Conservation (phyloP, 2,888 invertebrate genomes). For the Germaria angustata region DNA sequence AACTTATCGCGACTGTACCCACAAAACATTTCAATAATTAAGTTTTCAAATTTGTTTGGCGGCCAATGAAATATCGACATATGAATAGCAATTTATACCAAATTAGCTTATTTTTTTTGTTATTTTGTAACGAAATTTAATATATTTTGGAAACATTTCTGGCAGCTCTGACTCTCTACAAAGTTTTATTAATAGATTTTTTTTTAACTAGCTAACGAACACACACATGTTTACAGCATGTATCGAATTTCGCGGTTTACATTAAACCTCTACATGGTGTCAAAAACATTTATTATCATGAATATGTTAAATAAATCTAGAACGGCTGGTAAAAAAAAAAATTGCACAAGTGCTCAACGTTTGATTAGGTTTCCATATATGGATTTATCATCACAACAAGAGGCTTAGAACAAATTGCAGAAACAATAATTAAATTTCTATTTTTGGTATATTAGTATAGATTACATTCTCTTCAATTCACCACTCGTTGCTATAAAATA, state of each 20-base stretch:
- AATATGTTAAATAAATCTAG: constrained; percentile 23
- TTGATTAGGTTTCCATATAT: neutral
- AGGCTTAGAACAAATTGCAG: neutral
- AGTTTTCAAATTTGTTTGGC: too few relatives aligned
- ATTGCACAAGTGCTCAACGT: neutral
- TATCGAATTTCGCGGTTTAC: constrained; percentile 30
- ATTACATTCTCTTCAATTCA: neutral
- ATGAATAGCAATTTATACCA: too few relatives aligned
- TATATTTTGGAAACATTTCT: too few relatives aligned
- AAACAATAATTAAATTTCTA: neutral
- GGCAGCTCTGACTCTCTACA: too few relatives aligned
- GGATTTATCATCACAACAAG: neutral
- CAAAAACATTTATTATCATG: neutral
- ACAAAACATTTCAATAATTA: too few relatives aligned
- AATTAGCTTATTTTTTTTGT: too few relatives aligned
- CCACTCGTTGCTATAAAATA: neutral
- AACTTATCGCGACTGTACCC: too few relatives aligned
- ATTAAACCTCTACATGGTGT: constrained; percentile 1
- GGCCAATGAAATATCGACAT: too few relatives aligned
- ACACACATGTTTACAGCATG: neutral
- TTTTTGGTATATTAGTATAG: neutral
- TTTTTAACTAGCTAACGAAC: neutral
- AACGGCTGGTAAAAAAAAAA: neutral
- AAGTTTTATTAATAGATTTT: too few relatives aligned
- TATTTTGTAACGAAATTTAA: too few relatives aligned